Percentiles rank a stretch among this genome's conserved stretches.
These are phyloP conservation scores for Tigriopus californicus DNA, from an alignment of 2,888 invertebrate species.

Conservation along the genomic window DNA sequence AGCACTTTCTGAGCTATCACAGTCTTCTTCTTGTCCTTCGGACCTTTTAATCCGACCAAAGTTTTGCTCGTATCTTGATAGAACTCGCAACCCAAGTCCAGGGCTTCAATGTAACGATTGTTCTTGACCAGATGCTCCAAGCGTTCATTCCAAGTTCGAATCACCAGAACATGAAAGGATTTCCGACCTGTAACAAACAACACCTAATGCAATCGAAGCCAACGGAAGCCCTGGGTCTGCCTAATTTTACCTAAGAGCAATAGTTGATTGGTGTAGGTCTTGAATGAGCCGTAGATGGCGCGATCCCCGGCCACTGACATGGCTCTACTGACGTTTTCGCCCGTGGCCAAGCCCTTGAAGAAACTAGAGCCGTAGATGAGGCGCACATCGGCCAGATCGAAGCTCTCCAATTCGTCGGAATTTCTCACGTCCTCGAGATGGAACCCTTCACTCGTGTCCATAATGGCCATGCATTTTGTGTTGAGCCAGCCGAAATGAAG, in stretches of 20 bases:
- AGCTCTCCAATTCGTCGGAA: constrained; percentile 61
- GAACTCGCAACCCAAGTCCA: constrained; percentile 39
- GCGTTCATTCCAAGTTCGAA: constrained; percentile 34
- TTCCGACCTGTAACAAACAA: constrained; percentile 38
- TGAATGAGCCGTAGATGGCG: constrained; percentile 53
- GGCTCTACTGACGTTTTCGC: constrained; percentile 71
- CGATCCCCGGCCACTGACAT: constrained; percentile 45
- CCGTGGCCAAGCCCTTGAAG: constrained; percentile 49
- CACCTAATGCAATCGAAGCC: constrained; percentile 27
- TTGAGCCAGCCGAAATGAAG: constrained; percentile 63
- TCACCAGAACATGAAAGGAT: constrained; percentile 37
- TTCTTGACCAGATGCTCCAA: constrained; percentile 31
- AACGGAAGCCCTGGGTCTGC: no score
- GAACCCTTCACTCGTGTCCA: constrained; percentile 67
- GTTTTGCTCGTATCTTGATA: constrained; percentile 43
- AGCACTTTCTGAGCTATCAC: constrained; percentile 26
- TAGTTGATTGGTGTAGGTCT: constrained; percentile 45
- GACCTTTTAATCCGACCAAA: constrained; percentile 36
- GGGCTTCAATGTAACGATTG: constrained; percentile 34
- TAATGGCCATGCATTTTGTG: constrained; percentile 55
- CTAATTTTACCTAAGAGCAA: constrained; percentile 25
- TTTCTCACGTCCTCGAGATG: constrained; percentile 73
- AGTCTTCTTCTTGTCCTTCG: constrained; percentile 30
- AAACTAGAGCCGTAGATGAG: constrained; percentile 43
- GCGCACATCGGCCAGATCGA: constrained; percentile 59